Conservation (phyloP, 2,888 invertebrate genomes). For the Hirudinaria manillensis region DNA sequence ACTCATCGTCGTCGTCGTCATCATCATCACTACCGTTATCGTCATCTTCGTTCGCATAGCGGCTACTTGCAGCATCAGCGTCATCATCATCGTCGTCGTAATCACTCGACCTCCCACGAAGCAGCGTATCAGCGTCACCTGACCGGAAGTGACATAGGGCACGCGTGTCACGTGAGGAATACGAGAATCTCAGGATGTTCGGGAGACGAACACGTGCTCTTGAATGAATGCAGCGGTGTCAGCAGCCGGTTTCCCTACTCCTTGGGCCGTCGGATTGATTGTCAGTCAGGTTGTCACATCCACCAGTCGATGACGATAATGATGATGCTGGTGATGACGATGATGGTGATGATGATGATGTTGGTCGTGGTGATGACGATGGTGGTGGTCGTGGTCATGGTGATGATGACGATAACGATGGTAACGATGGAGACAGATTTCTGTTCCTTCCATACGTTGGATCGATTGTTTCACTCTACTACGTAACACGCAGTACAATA, state of each 20-base stretch:
- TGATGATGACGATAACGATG: not conserved
- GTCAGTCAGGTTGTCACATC: not conserved
- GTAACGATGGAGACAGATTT: not conserved
- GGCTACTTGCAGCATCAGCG: not conserved
- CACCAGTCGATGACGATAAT: not conserved
- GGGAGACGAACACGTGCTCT: not conserved
- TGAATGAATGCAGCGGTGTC: not conserved
- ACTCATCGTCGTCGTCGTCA: constrained; percentile 12
- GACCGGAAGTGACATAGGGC: constrained; percentile 14
- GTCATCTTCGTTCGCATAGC: not conserved
- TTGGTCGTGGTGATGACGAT: not conserved
- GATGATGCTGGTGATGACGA: not conserved
- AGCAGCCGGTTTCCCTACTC: not conserved
- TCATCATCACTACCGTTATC: constrained; percentile 11
- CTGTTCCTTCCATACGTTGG: not conserved
- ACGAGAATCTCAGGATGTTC: constrained; percentile 4
- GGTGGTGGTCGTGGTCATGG: not conserved
- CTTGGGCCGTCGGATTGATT: not conserved
- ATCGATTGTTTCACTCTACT: too few species aligned
- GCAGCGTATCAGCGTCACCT: constrained; percentile 9
- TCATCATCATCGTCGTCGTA: not conserved
- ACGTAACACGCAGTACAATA: too few species aligned
- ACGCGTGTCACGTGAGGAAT: constrained; percentile 1
- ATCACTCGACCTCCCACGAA: too few species aligned
- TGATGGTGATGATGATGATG: not conserved